Evolutionary conservation across 1,140 invertebrate species (phyloP), one percentile per base, ranked within the genome.

Genomic region (Theocolax elegans): DNA sequence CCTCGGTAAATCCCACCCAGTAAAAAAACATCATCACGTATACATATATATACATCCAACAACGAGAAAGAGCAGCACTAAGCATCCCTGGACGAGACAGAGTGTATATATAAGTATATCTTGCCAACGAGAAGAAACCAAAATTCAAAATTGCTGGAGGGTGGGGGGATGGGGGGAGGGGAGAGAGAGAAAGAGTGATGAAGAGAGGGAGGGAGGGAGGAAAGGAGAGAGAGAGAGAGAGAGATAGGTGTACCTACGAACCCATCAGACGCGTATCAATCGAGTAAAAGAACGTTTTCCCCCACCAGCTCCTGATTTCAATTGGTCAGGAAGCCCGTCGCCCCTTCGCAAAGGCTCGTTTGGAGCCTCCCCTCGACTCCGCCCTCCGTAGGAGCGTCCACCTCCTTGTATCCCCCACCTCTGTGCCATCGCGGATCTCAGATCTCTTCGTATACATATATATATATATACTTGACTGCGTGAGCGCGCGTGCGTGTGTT

Each of bases 181-280:
- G 7, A 17, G 25, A 6, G 13, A 17, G n/a, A n/a, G n/a, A n/a
- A n/a, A n/a, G n/a, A n/a, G n/a, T 51, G 48, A 51, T 12, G 23
- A 23, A 23, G 9, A 49, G 10, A 49, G 23, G 19, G 19, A 48
- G 15, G 27, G 48, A 25, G 1, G 23, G 4, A 10, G 23, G 3
- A 25, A 13, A 10, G 31, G 31, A 35, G 31, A 35, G n/a, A n/a
- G n/a, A 31, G 51, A 53, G 25, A n/a, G 15, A 21, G 51, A n/a
- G 25, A 53, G 49, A 25, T 2, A 13, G 49, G 10, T 35, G 10
- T 10, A 35, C 31, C 31, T 10, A 35, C 10, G 10, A 4, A 35
- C 31, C n/a, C n/a, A n/a, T n/a, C n/a, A n/a, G n/a, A n/a, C 40
- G 51, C 64, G 64, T 66, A 66, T 66, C 64, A 59, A 67, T 67